Percentiles rank a stretch among this genome's conserved stretches.
phyloP scores from a whole-genome alignment of 2,888 invertebrate genomes.

The Seira musarum region DNA sequence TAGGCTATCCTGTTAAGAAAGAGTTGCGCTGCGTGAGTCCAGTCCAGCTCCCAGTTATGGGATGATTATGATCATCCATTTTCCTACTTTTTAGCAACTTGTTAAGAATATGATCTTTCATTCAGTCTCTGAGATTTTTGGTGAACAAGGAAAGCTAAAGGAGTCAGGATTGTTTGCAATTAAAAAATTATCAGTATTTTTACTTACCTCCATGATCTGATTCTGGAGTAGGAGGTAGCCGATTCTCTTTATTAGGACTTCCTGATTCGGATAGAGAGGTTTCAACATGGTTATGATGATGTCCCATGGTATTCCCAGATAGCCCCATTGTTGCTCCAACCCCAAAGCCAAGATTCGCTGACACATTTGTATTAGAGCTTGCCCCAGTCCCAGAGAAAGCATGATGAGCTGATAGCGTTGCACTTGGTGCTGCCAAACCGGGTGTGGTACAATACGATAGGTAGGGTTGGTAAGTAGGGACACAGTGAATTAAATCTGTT shows the following conservation, averaged over 20 bases:
- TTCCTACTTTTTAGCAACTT: conserved; percentile 17
- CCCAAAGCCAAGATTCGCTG: conserved; percentile 46
- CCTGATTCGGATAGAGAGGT: conserved; percentile 62
- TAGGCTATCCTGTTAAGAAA: conserved; percentile 49
- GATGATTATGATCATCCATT: conserved; percentile 35
- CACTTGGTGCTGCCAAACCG: conserved; percentile 33
- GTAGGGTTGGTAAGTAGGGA: conserved; percentile 67
- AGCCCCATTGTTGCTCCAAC: conserved; percentile 40
- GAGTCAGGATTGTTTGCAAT: background rate
- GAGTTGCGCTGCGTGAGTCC: conserved; percentile 45
- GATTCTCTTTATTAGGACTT: conserved; percentile 69
- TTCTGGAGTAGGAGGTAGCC: conserved; percentile 68
- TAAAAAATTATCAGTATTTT: background rate
- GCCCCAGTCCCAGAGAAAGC: conserved; percentile 21
- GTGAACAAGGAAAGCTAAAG: background rate
- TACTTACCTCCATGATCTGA: conserved; percentile 65
- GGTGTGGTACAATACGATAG: conserved; percentile 55
- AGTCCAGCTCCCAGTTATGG: conserved; percentile 39
- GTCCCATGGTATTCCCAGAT: conserved; percentile 19
- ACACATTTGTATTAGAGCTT: conserved; percentile 31
- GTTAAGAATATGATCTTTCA: background rate
- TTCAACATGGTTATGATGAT: conserved; percentile 29
- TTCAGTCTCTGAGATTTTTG: too few species aligned
- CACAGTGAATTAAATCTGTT: conserved; percentile 66
- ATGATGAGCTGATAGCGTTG: conserved; percentile 42